Conservation (phyloP, 2,113 vertebrate genomes). For the Chloroceryle aenea region DNA sequence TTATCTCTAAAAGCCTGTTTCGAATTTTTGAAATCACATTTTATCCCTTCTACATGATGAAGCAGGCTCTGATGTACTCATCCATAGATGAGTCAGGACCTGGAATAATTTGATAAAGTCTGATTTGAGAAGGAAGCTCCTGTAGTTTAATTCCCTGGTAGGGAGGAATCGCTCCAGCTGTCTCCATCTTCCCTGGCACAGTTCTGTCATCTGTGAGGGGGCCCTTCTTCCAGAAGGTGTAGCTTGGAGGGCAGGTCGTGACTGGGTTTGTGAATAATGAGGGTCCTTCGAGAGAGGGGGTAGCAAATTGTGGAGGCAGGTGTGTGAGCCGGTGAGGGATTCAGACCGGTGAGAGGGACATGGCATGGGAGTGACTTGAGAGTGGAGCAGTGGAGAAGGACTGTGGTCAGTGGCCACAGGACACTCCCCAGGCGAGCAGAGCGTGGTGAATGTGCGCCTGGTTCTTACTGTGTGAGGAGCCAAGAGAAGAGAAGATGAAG, state of each 20-base stretch:
- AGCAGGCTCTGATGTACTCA: not conserved
- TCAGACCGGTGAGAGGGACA: not conserved
- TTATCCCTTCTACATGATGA: not conserved
- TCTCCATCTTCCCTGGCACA: not conserved
- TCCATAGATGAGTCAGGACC: not conserved
- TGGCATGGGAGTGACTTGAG: accelerated
- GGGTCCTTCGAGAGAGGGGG: not conserved
- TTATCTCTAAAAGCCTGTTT: not conserved
- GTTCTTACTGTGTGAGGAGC: not conserved
- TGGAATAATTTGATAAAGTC: not conserved
- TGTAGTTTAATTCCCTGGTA: not conserved
- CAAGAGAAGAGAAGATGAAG: not conserved
- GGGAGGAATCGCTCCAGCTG: not conserved
- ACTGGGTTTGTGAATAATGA: not conserved
- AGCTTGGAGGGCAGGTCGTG: not conserved
- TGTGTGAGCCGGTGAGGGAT: not conserved
- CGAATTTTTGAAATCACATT: not conserved
- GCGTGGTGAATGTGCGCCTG: not conserved
- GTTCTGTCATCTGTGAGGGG: not conserved
- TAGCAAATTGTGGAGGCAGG: not conserved
- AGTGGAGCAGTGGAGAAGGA: not conserved
- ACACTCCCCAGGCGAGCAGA: not conserved
- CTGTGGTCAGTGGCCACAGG: accelerated
- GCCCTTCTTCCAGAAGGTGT: not conserved
- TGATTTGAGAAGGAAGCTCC: not conserved